Evolutionary conservation across 2,888 invertebrate species (phyloP).

Genomic region (Cataglyphis rosenhaueri): DNA sequence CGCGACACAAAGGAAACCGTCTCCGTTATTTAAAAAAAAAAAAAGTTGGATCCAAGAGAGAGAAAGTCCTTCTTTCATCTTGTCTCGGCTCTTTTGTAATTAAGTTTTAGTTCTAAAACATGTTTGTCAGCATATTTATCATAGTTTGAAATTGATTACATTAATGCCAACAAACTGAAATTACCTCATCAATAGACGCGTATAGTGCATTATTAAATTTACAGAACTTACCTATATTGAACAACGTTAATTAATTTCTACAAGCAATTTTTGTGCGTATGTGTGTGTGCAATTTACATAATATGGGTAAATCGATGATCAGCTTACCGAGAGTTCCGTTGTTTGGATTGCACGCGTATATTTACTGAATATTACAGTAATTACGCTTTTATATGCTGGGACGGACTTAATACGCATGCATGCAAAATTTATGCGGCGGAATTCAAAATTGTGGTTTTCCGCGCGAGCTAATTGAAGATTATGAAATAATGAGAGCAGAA

Average conservation of each 20-base stretch:
- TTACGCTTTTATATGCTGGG: slow-evolving; percentile 50
- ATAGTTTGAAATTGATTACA: slow-evolving; percentile 13
- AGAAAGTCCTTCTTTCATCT: neutral
- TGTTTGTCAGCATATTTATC: neutral
- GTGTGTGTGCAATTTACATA: slow-evolving; percentile 37
- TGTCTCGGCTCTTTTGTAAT: neutral
- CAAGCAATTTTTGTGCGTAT: slow-evolving; percentile 42
- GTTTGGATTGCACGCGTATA: slow-evolving; percentile 38
- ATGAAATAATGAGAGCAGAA: slow-evolving; percentile 16
- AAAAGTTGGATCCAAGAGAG: neutral
- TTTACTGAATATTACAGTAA: slow-evolving; percentile 54
- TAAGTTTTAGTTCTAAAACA: slow-evolving; percentile 24
- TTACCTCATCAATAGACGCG: slow-evolving; percentile 21
- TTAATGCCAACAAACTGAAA: slow-evolving; percentile 22
- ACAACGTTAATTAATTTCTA: slow-evolving; percentile 64
- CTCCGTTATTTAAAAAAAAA: slow-evolving; percentile 21
- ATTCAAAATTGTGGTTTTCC: slow-evolving; percentile 48
- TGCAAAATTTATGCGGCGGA: slow-evolving; percentile 40
- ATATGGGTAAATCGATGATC: slow-evolving; percentile 54
- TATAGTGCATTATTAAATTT: slow-evolving; percentile 59
- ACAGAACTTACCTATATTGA: slow-evolving; percentile 52
- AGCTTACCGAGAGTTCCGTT: slow-evolving; percentile 47
- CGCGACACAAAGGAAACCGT: slow-evolving; percentile 36
- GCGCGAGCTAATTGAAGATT: slow-evolving; percentile 32
- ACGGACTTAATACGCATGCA: slow-evolving; percentile 38